Evolutionary conservation across 2,113 vertebrate species (phyloP), one percentile per base, ranked within the genome.

Genomic region (Crocuta crocuta): DNA sequence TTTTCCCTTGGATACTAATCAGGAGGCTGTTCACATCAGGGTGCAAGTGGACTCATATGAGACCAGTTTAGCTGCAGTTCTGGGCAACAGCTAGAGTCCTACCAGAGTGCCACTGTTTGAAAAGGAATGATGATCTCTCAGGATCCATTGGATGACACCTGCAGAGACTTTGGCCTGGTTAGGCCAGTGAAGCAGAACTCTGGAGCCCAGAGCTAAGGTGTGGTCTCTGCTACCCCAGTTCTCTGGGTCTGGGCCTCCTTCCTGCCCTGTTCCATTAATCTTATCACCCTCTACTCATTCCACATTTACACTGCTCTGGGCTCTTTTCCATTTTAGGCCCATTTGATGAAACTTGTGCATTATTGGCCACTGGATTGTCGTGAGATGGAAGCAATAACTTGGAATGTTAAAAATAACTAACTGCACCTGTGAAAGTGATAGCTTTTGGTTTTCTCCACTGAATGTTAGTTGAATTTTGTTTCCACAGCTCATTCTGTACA

Each of bases 71-170:
- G 33, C 63, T 66, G 4, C 33, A 53, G 16, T 92, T 84, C 71
- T 66, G 7, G 39, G 70, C 82, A 80, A 66, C 0, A 87, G 17
- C 80, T 65, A 71, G 61, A 79, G 23, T 91, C 17, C n/a, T 81
- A 79, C 35, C 5, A 91, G 68, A 74, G 12, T 12, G 23, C 11
- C 28, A 89, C 26, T 31, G 39, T 94, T 86, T 92, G 55, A 26
- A 70, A 96, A 94, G 33, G 58, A 91, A 71, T 73, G 10, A 43
- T 89, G 65, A 23, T 81, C 84, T 81, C 33, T 95, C 81, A 84
- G 43, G 13, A 19, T 31, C 24, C 2, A 8, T 23, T 66, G 43
- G 43, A 28, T 95, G 19, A 68, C 58, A 68, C 8, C 26, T 74
- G 21, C 24, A 76, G 74, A 96, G 39, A 53, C 43, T 88, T 93